These are phyloP conservation scores for Alexandromys fortis DNA, from an alignment of 2,113 vertebrate species.

Conservation along the genomic window DNA sequence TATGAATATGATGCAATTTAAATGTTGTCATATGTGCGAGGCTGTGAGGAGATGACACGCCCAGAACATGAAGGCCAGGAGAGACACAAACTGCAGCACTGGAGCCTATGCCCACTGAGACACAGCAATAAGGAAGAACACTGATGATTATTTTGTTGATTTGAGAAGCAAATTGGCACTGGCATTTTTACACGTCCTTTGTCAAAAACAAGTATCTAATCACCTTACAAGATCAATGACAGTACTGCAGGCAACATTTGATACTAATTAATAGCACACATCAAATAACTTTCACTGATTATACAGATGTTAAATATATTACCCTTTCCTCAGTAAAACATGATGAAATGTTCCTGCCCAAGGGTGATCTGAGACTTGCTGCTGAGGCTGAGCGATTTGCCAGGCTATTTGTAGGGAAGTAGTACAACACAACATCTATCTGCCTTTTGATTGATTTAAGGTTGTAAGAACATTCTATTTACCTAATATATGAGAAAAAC, in stretches of 20 bases:
- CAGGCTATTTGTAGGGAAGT: slow-evolving; percentile 49
- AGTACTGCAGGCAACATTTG: not conserved
- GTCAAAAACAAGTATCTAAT: not conserved
- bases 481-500: slow-evolving; percentile 71
- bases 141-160: slow-evolving; percentile 2
- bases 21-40: not conserved
- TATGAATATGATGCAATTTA: not conserved
- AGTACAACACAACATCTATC: slow-evolving; percentile 52
- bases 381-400: not conserved
- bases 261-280: slow-evolving; percentile 17
- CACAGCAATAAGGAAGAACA: not conserved
- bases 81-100: not conserved
- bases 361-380: slow-evolving; percentile 32
- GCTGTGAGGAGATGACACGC: not conserved
- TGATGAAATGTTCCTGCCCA: slow-evolving; percentile 35
- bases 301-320: slow-evolving; percentile 25
- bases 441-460: slow-evolving; percentile 70
- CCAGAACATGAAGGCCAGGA: not conserved
- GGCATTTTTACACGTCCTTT: not conserved
- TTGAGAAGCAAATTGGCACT: slow-evolving; percentile 7
- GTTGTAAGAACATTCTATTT: slow-evolving; percentile 69
- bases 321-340: not conserved
- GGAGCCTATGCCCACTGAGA: not conserved
- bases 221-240: slow-evolving; percentile 4
- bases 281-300: slow-evolving; percentile 19